Conservation (phyloP, 2,888 invertebrate genomes). For the Clivina fossor region DNA sequence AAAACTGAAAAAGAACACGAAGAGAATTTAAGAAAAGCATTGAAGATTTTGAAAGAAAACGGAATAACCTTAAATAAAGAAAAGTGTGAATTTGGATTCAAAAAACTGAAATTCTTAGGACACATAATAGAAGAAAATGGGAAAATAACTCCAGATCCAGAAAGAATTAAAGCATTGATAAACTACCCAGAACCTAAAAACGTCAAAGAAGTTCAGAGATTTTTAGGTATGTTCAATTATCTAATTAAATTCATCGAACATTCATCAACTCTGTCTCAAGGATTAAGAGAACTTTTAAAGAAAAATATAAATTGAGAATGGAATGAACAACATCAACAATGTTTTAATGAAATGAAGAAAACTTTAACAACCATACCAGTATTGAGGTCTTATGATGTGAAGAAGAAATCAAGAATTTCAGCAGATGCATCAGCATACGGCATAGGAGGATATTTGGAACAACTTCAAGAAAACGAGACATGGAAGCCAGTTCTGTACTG, state of each 20-base stretch:
- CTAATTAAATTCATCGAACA: constrained; percentile 38
- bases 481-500: constrained; percentile 45
- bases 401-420: constrained; percentile 8
- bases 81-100: constrained; percentile 41
- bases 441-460: constrained; percentile 44
- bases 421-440: constrained; percentile 46
- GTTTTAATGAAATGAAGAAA: constrained; percentile 42
- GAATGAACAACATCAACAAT: constrained; percentile 37
- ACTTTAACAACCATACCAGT: constrained; percentile 40
- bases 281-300: constrained; percentile 37
- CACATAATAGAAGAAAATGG: constrained; percentile 37
- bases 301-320: constrained; percentile 26
- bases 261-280: constrained; percentile 33
- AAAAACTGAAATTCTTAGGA: constrained; percentile 40
- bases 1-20: constrained; percentile 31
- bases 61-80: constrained; percentile 39
- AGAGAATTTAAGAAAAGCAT: constrained; percentile 13
- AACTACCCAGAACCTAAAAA: constrained; percentile 35
- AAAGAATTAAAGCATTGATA: constrained; percentile 33
- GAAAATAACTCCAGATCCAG: constrained; percentile 26
- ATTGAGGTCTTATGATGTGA: constrained; percentile 43
- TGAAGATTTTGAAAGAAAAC: constrained; percentile 26
- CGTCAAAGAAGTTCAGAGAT: constrained; percentile 33
- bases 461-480: constrained; percentile 35
- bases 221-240: constrained; percentile 39